Base-by-base conservation (phyloP, 1,140 invertebrate genomes). In the Saccostrea echinata region DNA sequence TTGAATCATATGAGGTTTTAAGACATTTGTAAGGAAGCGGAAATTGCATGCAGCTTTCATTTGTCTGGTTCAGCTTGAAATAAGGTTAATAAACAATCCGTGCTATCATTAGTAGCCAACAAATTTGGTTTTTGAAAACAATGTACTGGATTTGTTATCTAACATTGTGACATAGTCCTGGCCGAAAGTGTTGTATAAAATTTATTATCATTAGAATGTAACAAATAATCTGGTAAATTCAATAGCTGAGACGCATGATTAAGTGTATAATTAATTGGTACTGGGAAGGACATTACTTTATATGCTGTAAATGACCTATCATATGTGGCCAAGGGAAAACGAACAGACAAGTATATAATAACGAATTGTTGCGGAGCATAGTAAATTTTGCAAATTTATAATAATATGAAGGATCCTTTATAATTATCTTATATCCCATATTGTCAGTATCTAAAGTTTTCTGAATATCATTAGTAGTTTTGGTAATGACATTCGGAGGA, bases 1-100 rank as follows among this genome's bases (percentile, higher is more conserved):
- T 12, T 84, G 43, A 21, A 84, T 27, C 6, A 84, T 84, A 35
- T 61, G 53, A 27, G 84, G 27, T 35, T 84, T 30, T 18, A 84
- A 3, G 8, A 30, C 33, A 16, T 61, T 21, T 61, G 21, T 18
- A 16, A 84, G 13, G 21, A 57, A 57, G 11, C 55, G 55, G 13
- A 57, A 57, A 57, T 57, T 57, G 21, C 55, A 57, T 57, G 55
- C 55, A 57, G 55, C 13, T 57, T 57, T 57, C 3, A 57, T 57
- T 57, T 13, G 55, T n/a, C n/a, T 21, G 55, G 55, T 18, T 57
- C 21, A 3, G 9, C 55, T 57, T 57, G 55, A 57, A 57, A 57
- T 21, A 57, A 57, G 13, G 11, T 57, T 21, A 57, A 13, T 57
- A 57, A 57, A 18, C 55, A 57, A 57, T 57, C 55, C 18, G 53